Evolutionary conservation across 2,888 invertebrate genomes (phyloP).

Genomic region (Drosophila formosana): DNA sequence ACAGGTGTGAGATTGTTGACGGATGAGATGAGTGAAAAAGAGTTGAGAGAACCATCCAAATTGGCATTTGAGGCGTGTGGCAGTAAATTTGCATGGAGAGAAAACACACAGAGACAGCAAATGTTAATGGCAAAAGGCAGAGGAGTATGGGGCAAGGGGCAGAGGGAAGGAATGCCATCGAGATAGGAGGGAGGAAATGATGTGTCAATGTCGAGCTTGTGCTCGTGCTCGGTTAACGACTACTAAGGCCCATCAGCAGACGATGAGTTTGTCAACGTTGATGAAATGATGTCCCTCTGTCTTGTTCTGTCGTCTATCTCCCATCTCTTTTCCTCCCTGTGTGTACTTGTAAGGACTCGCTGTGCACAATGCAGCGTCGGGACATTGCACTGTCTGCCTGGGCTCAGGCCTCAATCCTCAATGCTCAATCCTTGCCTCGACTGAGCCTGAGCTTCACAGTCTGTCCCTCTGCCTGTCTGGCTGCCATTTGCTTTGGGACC

Average conservation of each 20-base stretch:
- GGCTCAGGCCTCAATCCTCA: constrained; percentile 32
- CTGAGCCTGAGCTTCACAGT: constrained; percentile 5
- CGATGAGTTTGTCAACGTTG: constrained; percentile 78
- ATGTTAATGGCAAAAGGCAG: constrained; percentile 5
- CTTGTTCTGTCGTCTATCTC: not conserved
- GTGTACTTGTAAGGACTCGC: constrained; percentile 76
- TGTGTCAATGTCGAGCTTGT: constrained; percentile 65
- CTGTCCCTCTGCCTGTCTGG: constrained; percentile 32
- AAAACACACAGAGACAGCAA: constrained; percentile 23
- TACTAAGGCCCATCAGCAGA: constrained; percentile 48
- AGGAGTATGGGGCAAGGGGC: not conserved
- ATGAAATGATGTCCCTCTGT: constrained; percentile 69
- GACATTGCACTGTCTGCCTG: constrained; percentile 73
- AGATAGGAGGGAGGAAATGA: constrained; percentile 41
- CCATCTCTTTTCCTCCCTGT: constrained; percentile 19
- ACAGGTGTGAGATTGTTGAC: not conserved
- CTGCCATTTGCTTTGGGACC: constrained; percentile 48
- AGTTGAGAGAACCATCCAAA: constrained; percentile 52
- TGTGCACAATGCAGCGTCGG: constrained; percentile 66
- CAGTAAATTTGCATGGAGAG: constrained; percentile 61
- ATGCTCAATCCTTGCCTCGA: not conserved
- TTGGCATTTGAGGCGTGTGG: constrained; percentile 67
- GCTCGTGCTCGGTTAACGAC: constrained; percentile 48
- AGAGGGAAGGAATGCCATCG: constrained; percentile 1
- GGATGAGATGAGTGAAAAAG: not conserved